Evolutionary conservation across 1,140 invertebrate species (phyloP).

Genomic region (Ips typographus): DNA sequence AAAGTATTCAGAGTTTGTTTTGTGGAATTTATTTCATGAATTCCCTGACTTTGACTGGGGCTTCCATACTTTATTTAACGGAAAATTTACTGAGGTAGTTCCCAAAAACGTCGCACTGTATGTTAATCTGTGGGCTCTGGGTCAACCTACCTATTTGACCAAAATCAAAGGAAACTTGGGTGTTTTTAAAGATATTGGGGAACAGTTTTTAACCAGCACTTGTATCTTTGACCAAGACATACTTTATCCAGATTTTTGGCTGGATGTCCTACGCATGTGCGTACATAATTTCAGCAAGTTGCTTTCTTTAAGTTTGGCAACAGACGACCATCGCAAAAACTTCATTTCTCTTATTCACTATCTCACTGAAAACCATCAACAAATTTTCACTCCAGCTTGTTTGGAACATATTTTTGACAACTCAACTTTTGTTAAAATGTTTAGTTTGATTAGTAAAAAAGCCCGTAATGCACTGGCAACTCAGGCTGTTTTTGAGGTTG

Average conservation of each 20-base stretch:
- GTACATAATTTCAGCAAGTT: conserved; percentile 42
- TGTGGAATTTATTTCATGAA: conserved; percentile 44
- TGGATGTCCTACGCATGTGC: conserved; percentile 40
- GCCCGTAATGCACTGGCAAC: background rate
- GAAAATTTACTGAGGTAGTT: conserved; percentile 2
- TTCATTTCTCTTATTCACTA: conserved; percentile 10
- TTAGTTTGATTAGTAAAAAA: conserved; percentile 48
- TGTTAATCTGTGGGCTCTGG: conserved; percentile 7
- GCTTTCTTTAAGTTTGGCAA: background rate
- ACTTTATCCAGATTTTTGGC: conserved; percentile 33
- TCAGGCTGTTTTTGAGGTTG: background rate
- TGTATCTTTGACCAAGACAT: conserved; percentile 13
- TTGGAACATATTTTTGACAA: conserved; percentile 34
- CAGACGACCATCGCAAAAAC: conserved; percentile 14
- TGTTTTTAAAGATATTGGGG: conserved; percentile 28
- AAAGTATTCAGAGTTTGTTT: conserved; percentile 41
- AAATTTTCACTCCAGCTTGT: conserved; percentile 16
- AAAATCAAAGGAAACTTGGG: conserved; percentile 38
- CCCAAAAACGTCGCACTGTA: conserved; percentile 24
- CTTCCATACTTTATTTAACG: conserved; percentile 37
- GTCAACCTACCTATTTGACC: conserved; percentile 8
- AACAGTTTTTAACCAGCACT: conserved; percentile 29
- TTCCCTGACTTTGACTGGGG: no score
- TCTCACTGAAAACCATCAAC: background rate
- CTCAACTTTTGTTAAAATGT: conserved; percentile 55